Evolutionary conservation across 2,113 vertebrate genomes (phyloP), one percentile per base, ranked within the genome.

Genomic region (Pica pica): DNA sequence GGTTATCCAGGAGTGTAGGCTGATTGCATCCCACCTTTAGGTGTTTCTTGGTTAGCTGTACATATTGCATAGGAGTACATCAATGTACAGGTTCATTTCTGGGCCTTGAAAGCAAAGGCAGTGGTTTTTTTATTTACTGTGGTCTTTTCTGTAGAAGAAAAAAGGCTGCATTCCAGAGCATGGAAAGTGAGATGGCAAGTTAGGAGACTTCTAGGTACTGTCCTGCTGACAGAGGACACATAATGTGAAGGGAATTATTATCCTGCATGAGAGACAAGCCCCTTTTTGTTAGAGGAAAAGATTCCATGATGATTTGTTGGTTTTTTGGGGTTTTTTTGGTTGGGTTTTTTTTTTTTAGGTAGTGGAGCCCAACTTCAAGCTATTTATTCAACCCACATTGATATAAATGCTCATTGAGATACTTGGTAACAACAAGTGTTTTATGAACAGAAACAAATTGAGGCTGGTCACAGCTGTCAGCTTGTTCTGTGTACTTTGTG

Each of bases 401-500:
- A 59, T 83, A 55, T 14, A 90, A 93, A 53, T 81, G 89, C 24
- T 89, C 39, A 21, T 6, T 79, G 83, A 93, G 78, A 50, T 83
- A 44, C 77, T 74, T 81, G 71, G 33, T 74, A 87, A 83, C 76
- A 79, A 57, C 94, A 93, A 82, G n/a, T 81, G 71, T 95, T 95
- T 52, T 52, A n/a, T 73, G 85, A 94, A 94, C 83, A 93, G 76
- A 95, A 92, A 81, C 84, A 94, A 94, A 84, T 41, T 53, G 83
- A 83, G n/a, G 55, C 83, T 76, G 50, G 60, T 67, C 63, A 49
- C 96, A 97, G 96, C 96, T 97, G 96, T 94, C 69, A 44, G 68
- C 37, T 59, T 63, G 53, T 77, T 65, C 86, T 89, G 69, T 90
- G 92, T 82, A 94, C 87, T 91, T 49, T 92, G 85, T 93, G 88